phyloP scores from a whole-genome alignment of 2,888 invertebrate genomes.

The Deilephila porcellus region DNA sequence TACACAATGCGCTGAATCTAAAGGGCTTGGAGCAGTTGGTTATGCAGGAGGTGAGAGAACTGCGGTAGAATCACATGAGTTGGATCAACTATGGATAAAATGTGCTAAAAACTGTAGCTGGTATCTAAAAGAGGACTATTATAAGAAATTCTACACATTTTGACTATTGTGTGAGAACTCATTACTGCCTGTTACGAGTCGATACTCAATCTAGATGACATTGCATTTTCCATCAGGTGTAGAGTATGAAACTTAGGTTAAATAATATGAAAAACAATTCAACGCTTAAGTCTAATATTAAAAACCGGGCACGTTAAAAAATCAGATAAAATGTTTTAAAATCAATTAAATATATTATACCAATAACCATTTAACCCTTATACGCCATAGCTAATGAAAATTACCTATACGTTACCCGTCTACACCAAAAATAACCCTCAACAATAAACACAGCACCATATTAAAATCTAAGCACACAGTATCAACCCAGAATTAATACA shows the following conservation, averaged over 20 bases:
- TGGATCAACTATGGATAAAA: background rate
- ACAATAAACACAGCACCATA: slow-evolving; percentile 20
- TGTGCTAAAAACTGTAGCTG: background rate
- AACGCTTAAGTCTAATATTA: background rate
- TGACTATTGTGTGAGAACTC: too few relatives aligned
- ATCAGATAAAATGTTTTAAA: background rate
- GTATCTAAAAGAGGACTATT: too few relatives aligned
- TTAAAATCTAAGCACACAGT: slow-evolving; percentile 27
- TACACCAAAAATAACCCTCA: slow-evolving; percentile 8
- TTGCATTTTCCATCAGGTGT: too few relatives aligned
- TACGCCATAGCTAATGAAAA: background rate
- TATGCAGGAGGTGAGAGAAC: background rate
- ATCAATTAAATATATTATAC: background rate
- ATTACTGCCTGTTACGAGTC: too few relatives aligned
- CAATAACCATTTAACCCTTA: background rate
- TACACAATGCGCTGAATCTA: slow-evolving; percentile 40
- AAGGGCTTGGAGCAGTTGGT: background rate
- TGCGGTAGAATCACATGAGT: background rate
- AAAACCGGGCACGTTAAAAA: background rate
- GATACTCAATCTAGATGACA: too few relatives aligned
- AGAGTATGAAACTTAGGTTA: too few relatives aligned
- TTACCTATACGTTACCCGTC: slow-evolving; percentile 12
- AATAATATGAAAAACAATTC: too few relatives aligned
- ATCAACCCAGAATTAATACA: slow-evolving; percentile 37
- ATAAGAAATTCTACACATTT: too few relatives aligned